These are phyloP conservation scores for Pygmarrhopalites habei DNA, from an alignment of 1,140 invertebrate genomes.

Conservation along the genomic window DNA sequence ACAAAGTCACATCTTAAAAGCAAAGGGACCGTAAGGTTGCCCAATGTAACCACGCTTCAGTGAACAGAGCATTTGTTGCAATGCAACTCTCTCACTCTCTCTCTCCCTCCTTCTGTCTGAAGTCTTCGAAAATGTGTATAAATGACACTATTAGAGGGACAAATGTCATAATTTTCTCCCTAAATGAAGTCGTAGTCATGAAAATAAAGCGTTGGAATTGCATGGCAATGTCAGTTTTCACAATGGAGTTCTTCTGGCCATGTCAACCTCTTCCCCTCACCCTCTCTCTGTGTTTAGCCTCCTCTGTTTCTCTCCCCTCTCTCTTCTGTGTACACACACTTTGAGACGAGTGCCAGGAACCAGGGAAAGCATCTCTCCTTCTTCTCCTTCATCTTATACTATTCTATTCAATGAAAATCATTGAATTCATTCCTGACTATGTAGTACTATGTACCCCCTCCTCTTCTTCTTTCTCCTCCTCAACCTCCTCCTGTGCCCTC, in stretches of 20 bases:
- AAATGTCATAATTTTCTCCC: slow-evolving; percentile 38
- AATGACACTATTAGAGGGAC: slow-evolving; percentile 31
- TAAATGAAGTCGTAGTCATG: slow-evolving; percentile 39
- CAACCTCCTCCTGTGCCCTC: too few relatives aligned
- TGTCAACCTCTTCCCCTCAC: slow-evolving; percentile 3
- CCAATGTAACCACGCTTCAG: background rate
- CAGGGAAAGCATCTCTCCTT: slow-evolving; percentile 3
- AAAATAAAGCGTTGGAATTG: slow-evolving; percentile 32
- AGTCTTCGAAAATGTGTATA: slow-evolving; percentile 29
- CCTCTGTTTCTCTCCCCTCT: background rate
- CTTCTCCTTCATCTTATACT: background rate
- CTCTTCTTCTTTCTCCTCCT: too few relatives aligned
- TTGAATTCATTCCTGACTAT: background rate
- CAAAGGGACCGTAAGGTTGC: too few relatives aligned
- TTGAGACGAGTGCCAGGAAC: too few relatives aligned
- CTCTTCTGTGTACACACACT: slow-evolving; percentile 7
- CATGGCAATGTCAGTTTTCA: slow-evolving; percentile 27
- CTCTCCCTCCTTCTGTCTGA: slow-evolving; percentile 1
- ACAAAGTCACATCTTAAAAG: background rate
- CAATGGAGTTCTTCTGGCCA: slow-evolving; percentile 13
- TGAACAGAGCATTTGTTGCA: slow-evolving; percentile 8
- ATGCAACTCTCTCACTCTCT: too few relatives aligned
- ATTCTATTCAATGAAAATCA: slow-evolving; percentile 15
- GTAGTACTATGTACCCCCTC: too few relatives aligned
- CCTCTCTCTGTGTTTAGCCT: slow-evolving; percentile 3